Evolutionary conservation across 2,888 invertebrate species (phyloP), one percentile per base, ranked within the genome.

Genomic region (Tipula unca): DNA sequence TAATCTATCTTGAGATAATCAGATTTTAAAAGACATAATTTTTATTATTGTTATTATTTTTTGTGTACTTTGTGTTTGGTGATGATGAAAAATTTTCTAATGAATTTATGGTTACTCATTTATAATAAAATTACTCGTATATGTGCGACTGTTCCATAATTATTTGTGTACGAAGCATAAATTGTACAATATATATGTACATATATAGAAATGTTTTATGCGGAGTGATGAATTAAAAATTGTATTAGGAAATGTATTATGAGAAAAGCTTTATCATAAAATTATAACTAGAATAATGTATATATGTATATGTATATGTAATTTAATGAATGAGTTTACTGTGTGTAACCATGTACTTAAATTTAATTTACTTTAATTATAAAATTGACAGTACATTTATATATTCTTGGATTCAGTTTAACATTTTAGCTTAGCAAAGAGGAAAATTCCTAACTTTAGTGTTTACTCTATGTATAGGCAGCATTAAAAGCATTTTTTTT

Each of bases 101-200:
- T 69, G 69, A 69, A 69, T 69, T 69, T 69, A 69, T 69, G 69
- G 69, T 69, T 69, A 69, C 69, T 69, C 69, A 69, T 69, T 69
- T 69, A 69, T 69, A 69, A 69, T 69, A 25, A 69, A 69, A 69
- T 69, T 69, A 48, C 17, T 48, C 48, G 48, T 48, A 69, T 69
- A 69, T 69, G 10, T 69, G 10, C 69, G 20, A 25, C 69, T 69
- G 69, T 25, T 69, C 25, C 69, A 69, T 69, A 69, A 25, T 69
- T 25, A 10, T 25, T 48, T 48, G 48, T 48, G 8, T 48, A 20
- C n/a, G 17, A 17, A 48, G 17, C n/a, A 2, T 20, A 48, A 3
- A 48, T n/a, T 17, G 3, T 48, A 17, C 17, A 20, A 20, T 48
- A 6, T n/a, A n/a, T n/a, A n/a, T n/a, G n/a, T n/a, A n/a, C n/a